Evolutionary conservation across 2,797 vertebrate species (phyloP).

Genomic region (Cryptoprocta ferox): DNA sequence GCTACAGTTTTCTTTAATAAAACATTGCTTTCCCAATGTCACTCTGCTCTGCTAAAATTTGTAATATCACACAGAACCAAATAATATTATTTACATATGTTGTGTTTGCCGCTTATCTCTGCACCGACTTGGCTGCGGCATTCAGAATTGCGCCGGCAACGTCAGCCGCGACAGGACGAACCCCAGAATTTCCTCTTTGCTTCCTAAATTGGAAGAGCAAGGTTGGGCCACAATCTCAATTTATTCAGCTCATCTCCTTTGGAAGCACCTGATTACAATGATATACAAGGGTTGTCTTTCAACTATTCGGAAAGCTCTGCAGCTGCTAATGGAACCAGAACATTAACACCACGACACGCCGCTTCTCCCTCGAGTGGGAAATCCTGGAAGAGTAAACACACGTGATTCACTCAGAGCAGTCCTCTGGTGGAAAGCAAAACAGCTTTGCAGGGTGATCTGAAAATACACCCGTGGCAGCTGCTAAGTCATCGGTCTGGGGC

Average conservation of each 20-base stretch:
- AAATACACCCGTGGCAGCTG: neutral
- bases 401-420: neutral
- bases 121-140: accelerated
- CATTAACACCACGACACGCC: too few species aligned
- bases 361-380: neutral
- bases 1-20: neutral
- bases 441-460: neutral
- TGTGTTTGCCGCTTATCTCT: neutral
- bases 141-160: accelerated
- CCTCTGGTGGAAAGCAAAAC: neutral
- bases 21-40: neutral
- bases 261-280: neutral
- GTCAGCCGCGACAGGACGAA: neutral
- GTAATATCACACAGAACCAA: neutral
- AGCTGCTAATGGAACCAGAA: neutral
- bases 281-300: neutral
- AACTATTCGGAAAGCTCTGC: neutral
- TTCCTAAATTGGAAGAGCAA: neutral
- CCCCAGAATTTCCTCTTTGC: neutral
- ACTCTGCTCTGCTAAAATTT: neutral
- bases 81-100: neutral
- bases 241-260: neutral
- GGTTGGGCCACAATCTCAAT: too few species aligned
- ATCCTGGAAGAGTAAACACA: neutral
- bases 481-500: neutral